Conservation (phyloP, 2,888 invertebrate species). For the Calameuta pallipes region DNA sequence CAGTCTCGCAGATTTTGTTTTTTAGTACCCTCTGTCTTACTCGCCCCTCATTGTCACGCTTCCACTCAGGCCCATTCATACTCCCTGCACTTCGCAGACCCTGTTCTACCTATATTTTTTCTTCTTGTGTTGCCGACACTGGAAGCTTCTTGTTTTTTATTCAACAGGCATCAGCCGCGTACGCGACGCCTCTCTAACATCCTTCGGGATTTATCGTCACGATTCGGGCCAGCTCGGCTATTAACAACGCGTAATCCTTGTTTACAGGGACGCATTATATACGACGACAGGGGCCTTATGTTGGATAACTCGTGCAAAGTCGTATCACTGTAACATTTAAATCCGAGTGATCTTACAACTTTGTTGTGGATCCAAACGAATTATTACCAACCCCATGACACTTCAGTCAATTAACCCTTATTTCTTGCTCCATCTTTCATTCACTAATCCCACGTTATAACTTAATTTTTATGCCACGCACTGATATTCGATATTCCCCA, state of each 20-base stretch:
- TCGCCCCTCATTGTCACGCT: not conserved
- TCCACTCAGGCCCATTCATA: not conserved
- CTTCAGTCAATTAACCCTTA: not conserved
- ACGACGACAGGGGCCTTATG: not conserved
- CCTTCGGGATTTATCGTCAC: not conserved
- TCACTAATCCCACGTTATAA: not conserved
- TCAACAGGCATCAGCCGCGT: not conserved
- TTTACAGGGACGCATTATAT: not conserved
- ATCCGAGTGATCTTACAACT: not conserved
- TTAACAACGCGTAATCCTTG: not conserved
- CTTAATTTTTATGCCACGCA: not conserved
- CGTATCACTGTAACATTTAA: not conserved
- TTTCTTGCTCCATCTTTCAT: not conserved
- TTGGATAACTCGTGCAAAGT: not conserved
- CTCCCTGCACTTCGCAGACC: not conserved
- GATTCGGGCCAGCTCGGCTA: not conserved
- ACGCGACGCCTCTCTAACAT: not conserved
- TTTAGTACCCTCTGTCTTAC: not conserved
- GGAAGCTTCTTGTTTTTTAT: not conserved
- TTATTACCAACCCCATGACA: not conserved
- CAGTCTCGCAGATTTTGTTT: not conserved
- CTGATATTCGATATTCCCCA: not conserved
- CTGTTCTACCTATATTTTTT: not conserved
- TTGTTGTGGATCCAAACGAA: not conserved
- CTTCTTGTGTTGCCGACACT: not conserved